phyloP scores from a whole-genome alignment of 2,797 vertebrate genomes.

The Mastacembelus armatus region DNA sequence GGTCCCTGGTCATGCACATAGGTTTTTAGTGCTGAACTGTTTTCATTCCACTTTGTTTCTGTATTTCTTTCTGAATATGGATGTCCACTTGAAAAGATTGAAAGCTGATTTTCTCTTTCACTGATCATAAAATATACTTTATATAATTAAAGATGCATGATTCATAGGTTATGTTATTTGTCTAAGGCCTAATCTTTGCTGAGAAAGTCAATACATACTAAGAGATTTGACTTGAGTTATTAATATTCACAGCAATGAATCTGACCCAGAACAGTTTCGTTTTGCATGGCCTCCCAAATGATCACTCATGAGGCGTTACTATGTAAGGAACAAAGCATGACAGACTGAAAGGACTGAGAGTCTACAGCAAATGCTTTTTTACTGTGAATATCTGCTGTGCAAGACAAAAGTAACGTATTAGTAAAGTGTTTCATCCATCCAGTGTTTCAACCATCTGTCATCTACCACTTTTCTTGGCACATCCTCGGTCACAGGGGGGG shows the following conservation, averaged over 20 bases:
- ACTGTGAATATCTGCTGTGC: no score
- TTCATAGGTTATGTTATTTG: slow-evolving; percentile 17
- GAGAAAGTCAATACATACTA: slow-evolving; percentile 8
- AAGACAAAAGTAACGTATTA: no score
- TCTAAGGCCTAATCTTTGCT: slow-evolving; percentile 1
- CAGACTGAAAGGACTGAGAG: no score
- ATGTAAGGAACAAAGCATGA: no score
- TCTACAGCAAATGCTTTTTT: no score
- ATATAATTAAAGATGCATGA: slow-evolving; percentile 23
- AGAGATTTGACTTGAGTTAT: slow-evolving; percentile 25
- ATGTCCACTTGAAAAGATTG: background rate
- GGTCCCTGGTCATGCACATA: slow-evolving; percentile 19
- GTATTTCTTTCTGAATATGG: slow-evolving; percentile 3
- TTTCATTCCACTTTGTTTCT: slow-evolving; percentile 19
- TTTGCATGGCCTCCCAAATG: slow-evolving; percentile 9
- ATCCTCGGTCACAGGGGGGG: no score
- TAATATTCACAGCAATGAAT: slow-evolving; percentile 19
- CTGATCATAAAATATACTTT: slow-evolving; percentile 7
- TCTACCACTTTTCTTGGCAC: no score
- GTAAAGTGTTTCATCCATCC: no score
- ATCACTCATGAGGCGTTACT: no score
- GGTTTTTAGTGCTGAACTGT: slow-evolving; percentile 22
- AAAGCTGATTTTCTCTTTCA: slow-evolving; percentile 19
- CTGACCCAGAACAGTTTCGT: slow-evolving; percentile 18
- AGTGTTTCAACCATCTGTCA: no score